A percentile compares a stretch with the other conserved stretches of the same genome.
These are phyloP conservation scores for Paramuricea clavata DNA, from an alignment of 92 coral and sea anemone genomes.

Conservation along the genomic window DNA sequence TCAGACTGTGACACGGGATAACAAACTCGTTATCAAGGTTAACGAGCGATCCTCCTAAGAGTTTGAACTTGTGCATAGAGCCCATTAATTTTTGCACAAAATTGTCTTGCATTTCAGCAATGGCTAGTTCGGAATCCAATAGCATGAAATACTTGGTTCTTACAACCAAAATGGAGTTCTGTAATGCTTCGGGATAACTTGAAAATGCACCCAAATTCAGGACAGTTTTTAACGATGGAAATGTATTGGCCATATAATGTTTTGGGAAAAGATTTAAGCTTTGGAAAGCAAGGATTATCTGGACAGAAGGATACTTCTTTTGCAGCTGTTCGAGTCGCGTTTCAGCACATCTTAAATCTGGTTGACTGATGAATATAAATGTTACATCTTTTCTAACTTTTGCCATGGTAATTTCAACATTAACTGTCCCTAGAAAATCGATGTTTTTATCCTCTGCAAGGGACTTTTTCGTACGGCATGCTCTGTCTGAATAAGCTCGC, in stretches of 20 bases:
- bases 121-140: slow-evolving; percentile 19
- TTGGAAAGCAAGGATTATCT: slow-evolving; percentile 10
- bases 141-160: slow-evolving; percentile 29
- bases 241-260: not conserved
- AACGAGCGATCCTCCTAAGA: slow-evolving; percentile 32
- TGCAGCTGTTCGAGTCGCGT: not conserved
- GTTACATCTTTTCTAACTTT: slow-evolving; percentile 1
- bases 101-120: not conserved
- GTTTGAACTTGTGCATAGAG: slow-evolving; percentile 7
- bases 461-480: not conserved
- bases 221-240: not conserved
- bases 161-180: not conserved
- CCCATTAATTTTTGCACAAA: slow-evolving; percentile 21
- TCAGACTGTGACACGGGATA: slow-evolving; percentile 31
- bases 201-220: slow-evolving; percentile 22
- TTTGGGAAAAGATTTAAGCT: slow-evolving; percentile 6
- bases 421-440: not conserved
- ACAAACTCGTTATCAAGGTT: slow-evolving; percentile 10
- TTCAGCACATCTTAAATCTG: slow-evolving; percentile 33
- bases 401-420: not conserved
- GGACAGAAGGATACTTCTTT: slow-evolving; percentile 19
- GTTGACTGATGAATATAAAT: slow-evolving; percentile 22
- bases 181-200: slow-evolving; percentile 20
- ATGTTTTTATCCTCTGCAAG: not conserved
- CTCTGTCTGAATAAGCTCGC: slow-evolving; percentile 21